These are phyloP conservation scores for Idaea aversata DNA, from an alignment of 2,888 invertebrate species.

Conservation along the genomic window DNA sequence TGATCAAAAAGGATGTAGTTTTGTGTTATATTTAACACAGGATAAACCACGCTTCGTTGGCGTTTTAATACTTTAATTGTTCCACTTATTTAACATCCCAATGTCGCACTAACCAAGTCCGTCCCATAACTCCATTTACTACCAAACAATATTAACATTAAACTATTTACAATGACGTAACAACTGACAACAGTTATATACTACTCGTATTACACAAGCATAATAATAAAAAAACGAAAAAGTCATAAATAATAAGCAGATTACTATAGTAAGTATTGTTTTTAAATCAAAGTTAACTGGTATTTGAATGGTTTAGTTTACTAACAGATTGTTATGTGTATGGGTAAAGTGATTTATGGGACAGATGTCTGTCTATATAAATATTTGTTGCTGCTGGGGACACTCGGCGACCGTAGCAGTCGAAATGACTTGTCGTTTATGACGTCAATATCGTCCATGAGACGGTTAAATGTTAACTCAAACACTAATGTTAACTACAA, in stretches of 20 bases:
- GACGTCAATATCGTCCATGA: slow-evolving; percentile 49
- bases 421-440: slow-evolving; percentile 26
- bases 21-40: slow-evolving; percentile 6
- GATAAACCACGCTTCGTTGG: slow-evolving; percentile 14
- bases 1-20: too few species aligned
- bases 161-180: background rate
- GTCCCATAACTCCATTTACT: slow-evolving; percentile 1
- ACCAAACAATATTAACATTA: background rate
- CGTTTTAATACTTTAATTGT: slow-evolving; percentile 21
- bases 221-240: background rate
- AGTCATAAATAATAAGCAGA: background rate
- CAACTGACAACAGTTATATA: background rate
- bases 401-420: slow-evolving; percentile 12
- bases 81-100: slow-evolving; percentile 19
- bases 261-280: background rate
- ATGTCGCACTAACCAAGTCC: slow-evolving; percentile 8
- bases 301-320: background rate
- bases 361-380: slow-evolving; percentile 24
- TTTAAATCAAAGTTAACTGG: background rate
- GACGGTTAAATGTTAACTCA: slow-evolving; percentile 33
- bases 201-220: background rate
- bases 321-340: background rate
- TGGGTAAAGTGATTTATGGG: slow-evolving; percentile 3
- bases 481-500: too few species aligned
- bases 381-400: slow-evolving; percentile 31